These are phyloP conservation scores for Alentia gelatinosa DNA, from an alignment of 2,888 invertebrate species.

Conservation along the genomic window DNA sequence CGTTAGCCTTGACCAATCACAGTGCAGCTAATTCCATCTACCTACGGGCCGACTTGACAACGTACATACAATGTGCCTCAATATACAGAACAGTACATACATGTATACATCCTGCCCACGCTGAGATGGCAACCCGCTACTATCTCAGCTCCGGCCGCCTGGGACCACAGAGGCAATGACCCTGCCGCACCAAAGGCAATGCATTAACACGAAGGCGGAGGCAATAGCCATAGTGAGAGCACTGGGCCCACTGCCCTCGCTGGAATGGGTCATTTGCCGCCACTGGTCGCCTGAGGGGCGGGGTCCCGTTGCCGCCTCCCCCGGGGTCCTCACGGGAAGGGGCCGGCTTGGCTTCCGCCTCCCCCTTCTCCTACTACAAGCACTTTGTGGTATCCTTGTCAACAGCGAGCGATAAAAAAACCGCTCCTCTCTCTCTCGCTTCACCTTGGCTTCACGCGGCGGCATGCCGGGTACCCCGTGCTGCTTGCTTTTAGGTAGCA, in stretches of 20 bases:
- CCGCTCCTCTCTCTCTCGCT: too few species aligned
- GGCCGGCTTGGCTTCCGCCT: not conserved
- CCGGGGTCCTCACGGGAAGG: too few species aligned
- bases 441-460: too few species aligned
- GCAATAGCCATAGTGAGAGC: not conserved
- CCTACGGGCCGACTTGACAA: not conserved
- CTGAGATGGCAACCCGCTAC: not conserved
- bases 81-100: constrained; percentile 39
- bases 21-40: constrained; percentile 42
- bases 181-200: not conserved
- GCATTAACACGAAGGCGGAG: not conserved
- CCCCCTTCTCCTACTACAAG: not conserved
- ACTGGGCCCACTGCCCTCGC: not conserved
- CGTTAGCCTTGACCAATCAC: constrained; percentile 31
- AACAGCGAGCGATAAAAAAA: too few species aligned
- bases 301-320: too few species aligned
- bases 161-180: not conserved
- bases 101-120: not conserved
- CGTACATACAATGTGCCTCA: constrained; percentile 33
- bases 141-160: not conserved
- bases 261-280: too few species aligned
- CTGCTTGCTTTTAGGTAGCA: too few species aligned
- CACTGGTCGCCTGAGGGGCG: too few species aligned
- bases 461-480: too few species aligned
- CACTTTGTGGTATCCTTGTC: constrained; percentile 9